Evolutionary conservation across 2,888 invertebrate genomes (phyloP).

Genomic region (Chrysolina oricalcia): DNA sequence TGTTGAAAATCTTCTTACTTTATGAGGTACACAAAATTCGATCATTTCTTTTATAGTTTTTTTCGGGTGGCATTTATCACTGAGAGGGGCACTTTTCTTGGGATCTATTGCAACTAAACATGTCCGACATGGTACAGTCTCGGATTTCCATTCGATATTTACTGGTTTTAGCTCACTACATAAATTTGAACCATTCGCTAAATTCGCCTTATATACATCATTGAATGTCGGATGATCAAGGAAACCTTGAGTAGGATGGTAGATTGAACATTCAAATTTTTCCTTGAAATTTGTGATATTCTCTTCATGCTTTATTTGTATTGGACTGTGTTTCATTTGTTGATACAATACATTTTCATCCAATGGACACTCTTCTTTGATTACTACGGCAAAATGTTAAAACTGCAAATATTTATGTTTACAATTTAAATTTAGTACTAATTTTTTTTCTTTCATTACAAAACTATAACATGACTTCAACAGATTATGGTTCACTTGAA

Average conservation of each 20-base stretch:
- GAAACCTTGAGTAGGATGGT: no score
- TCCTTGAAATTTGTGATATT: not conserved
- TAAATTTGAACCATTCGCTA: no score
- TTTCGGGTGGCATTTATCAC: conserved; percentile 14
- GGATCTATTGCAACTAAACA: conserved; percentile 3
- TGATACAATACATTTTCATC: not conserved
- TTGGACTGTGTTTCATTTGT: not conserved
- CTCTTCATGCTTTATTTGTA: not conserved
- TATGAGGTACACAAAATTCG: conserved; percentile 22
- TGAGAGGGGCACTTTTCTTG: conserved; percentile 5
- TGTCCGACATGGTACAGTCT: conserved; percentile 3
- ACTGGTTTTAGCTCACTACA: not conserved
- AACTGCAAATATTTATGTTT: not conserved
- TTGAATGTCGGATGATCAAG: not conserved
- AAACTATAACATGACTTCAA: no score
- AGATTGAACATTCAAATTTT: not conserved
- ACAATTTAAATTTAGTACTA: no score
- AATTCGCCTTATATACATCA: not conserved
- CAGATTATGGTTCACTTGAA: no score
- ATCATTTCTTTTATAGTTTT: conserved; percentile 29
- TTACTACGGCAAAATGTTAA: not conserved
- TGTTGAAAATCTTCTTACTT: not conserved
- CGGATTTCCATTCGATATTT: not conserved
- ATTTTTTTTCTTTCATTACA: no score
- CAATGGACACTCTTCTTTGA: not conserved